phyloP scores from a whole-genome alignment of 1,140 invertebrate genomes.

The Euura lappo region DNA sequence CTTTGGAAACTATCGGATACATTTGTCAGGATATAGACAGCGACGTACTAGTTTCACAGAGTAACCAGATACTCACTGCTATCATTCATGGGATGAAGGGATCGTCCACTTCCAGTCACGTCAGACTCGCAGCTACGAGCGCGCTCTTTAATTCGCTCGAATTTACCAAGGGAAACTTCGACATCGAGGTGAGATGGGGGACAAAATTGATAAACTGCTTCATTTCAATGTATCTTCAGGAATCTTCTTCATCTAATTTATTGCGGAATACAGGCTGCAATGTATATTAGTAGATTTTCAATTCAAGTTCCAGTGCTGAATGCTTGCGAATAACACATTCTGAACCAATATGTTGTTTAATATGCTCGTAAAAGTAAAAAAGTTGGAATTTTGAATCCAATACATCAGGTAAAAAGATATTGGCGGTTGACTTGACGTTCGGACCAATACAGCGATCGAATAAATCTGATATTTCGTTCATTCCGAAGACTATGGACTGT shows the following conservation, averaged over 20 bases:
- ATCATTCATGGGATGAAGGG: slow-evolving; percentile 97
- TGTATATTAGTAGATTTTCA: no score
- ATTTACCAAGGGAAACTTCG: slow-evolving; percentile 98
- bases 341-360: no score
- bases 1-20: slow-evolving; percentile 94
- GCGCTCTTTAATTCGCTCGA: slow-evolving; percentile 98
- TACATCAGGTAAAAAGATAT: no score
- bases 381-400: no score
- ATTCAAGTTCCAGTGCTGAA: no score
- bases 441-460: no score
- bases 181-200: slow-evolving; percentile 76
- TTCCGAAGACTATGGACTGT: background rate
- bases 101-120: slow-evolving; percentile 81
- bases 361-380: no score
- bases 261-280: no score
- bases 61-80: slow-evolving; percentile 97
- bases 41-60: slow-evolving; percentile 88
- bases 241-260: slow-evolving; percentile 9
- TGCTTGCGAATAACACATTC: no score
- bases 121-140: slow-evolving; percentile 93
- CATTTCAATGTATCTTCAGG: slow-evolving; percentile 8
- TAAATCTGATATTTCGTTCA: background rate
- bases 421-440: no score
- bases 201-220: background rate
- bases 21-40: slow-evolving; percentile 87